Evolutionary conservation across 2,797 vertebrate species (phyloP).

Genomic region (Lacerta bilineata): DNA sequence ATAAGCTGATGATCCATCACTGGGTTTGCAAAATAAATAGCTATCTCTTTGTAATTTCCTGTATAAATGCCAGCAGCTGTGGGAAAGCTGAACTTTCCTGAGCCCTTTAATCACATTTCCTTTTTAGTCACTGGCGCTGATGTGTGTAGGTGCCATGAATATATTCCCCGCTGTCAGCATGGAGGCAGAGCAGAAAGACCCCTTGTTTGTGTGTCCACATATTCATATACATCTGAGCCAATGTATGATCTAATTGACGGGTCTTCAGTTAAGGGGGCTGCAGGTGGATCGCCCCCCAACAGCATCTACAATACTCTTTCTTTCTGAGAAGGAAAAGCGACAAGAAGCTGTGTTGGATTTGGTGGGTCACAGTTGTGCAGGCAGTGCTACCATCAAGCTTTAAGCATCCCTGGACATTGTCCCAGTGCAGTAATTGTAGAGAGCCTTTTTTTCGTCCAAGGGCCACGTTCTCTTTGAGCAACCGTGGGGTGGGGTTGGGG

Average conservation of each 20-base stretch:
- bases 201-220: constrained; percentile 6
- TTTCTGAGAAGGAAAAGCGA: neutral
- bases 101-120: neutral
- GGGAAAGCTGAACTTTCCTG: constrained; percentile 8
- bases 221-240: neutral
- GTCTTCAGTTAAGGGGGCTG: neutral
- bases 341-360: neutral
- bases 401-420: neutral
- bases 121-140: neutral
- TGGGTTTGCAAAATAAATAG: neutral
- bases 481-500: no score
- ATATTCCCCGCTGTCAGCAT: neutral
- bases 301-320: neutral
- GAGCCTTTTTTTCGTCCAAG: no score
- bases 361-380: neutral
- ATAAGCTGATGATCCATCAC: constrained; percentile 17
- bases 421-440: neutral
- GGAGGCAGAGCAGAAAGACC: neutral
- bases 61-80: constrained; percentile 36
- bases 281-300: neutral
- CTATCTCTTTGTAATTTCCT: constrained; percentile 30
- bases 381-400: neutral
- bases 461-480: no score
- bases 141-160: neutral
- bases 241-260: neutral